Percentiles rank a stretch among this genome's conserved stretches.
phyloP scores from a whole-genome alignment of 2,888 invertebrate species.

The Dastarcus helophoroides region DNA sequence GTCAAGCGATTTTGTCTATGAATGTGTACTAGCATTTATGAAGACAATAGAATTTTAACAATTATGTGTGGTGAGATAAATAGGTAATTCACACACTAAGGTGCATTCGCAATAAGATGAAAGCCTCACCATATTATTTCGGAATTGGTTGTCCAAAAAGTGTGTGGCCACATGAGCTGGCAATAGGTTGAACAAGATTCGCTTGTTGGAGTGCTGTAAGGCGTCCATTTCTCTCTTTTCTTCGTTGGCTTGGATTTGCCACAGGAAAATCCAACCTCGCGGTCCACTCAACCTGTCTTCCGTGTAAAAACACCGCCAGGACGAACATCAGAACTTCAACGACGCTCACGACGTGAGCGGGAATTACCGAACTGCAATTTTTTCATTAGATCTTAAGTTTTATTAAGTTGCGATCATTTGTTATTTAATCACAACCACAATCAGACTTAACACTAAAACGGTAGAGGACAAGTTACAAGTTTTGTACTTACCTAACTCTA shows the following conservation, averaged over 20 bases:
- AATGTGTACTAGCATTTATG: too few relatives aligned
- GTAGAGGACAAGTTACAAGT: too few relatives aligned
- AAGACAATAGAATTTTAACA: too few relatives aligned
- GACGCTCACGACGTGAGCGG: constrained; percentile 66
- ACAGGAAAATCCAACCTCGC: constrained; percentile 70
- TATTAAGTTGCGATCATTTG: too few relatives aligned
- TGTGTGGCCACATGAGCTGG: constrained; percentile 88
- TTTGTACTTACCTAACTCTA: constrained; percentile 64
- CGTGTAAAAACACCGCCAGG: constrained; percentile 73
- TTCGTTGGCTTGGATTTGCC: constrained; percentile 78
- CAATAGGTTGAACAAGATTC: constrained; percentile 79
- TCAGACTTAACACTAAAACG: too few relatives aligned
- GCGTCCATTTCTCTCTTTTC: constrained; percentile 90
- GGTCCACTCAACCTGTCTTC: constrained; percentile 82
- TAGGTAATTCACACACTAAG: too few relatives aligned
- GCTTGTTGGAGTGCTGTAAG: constrained; percentile 78
- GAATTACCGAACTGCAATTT: constrained; percentile 50
- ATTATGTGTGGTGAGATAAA: too few relatives aligned
- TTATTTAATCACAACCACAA: too few relatives aligned
- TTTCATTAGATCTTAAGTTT: too few relatives aligned
- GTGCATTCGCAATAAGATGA: constrained; percentile 18
- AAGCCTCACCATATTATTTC: constrained; percentile 66
- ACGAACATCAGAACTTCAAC: constrained; percentile 75
- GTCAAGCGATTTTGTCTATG: too few relatives aligned
- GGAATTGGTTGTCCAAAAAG: constrained; percentile 80